Evolutionary conservation across 2,888 invertebrate genomes (phyloP).

Genomic region (Cacoxenus indagator): DNA sequence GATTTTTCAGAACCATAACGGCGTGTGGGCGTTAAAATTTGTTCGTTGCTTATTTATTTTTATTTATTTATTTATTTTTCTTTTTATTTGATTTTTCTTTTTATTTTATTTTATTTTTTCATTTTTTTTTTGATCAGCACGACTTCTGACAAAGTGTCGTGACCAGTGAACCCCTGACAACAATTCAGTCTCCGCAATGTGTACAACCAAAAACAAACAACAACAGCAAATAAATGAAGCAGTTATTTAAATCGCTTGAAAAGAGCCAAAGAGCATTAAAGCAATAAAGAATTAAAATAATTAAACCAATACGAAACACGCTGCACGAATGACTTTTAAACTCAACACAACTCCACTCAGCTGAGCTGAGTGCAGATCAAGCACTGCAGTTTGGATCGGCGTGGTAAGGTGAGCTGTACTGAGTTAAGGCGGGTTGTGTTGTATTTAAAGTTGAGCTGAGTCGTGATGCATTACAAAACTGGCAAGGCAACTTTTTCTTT

Average conservation of each 20-base stretch:
- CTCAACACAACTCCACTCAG: background rate
- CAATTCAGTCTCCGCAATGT: constrained; percentile 23
- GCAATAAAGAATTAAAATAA: constrained; percentile 57
- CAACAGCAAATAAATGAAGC: background rate
- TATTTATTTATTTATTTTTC: too few relatives aligned
- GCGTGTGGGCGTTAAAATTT: too few relatives aligned
- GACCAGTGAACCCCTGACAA: constrained; percentile 42
- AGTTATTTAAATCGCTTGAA: background rate
- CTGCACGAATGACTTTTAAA: constrained; percentile 11
- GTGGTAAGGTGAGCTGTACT: too few relatives aligned
- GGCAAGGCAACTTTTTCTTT: constrained; percentile 62
- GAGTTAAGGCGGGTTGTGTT: background rate
- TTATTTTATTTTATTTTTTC: constrained; percentile 12
- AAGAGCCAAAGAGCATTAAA: constrained; percentile 43
- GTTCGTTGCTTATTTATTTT: too few relatives aligned
- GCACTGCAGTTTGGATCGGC: too few relatives aligned
- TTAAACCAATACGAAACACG: constrained; percentile 44
- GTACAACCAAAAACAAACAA: background rate
- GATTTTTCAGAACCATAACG: too few relatives aligned
- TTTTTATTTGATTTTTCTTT: too few relatives aligned
- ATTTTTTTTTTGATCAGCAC: constrained; percentile 20
- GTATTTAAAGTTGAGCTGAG: background rate
- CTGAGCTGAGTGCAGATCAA: too few relatives aligned
- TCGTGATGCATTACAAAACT: constrained; percentile 35
- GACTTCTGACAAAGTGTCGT: constrained; percentile 18